Evolutionary conservation across 1,140 invertebrate genomes (phyloP), one percentile per base, ranked within the genome.

Genomic region (Drosophila grimshawi): DNA sequence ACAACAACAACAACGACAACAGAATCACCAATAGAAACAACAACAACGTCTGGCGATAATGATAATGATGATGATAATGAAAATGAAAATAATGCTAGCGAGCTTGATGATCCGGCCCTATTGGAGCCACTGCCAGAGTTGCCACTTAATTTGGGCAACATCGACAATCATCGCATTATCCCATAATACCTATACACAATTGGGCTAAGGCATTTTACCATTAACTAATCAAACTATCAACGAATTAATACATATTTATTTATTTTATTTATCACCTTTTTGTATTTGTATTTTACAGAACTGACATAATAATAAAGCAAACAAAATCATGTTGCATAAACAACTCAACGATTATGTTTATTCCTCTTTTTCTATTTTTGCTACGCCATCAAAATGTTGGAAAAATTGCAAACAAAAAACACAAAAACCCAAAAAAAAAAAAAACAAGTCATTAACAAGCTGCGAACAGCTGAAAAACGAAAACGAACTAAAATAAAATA

Each of bases 91-190:
- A 30, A 70, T 10, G 61, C 53, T 1, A 48, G 65, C 2, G 37
- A 48, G 1, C 43, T 66, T 5, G 74, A 81, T 10, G 72, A 62
- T 8, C 49, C 69, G 0, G 49, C 39, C 2, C 51, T 79, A 4
- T 10, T 80, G 35, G 83, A 88, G 35, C 83, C 83, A 3, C 10
- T 78, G 49, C 64, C 77, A n/a, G 72, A 33, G 5, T 10, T 88
- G 33, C 69, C 83, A 7, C 52, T 83, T 0, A 10, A 74, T 0
- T 59, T 88, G n/a, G 83, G 85, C 39, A 83, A 88, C 32, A 78
- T 88, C 29, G n/a, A 68, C 3, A 81, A 81, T 41, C 11, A 79
- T 8, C 72, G 73, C 35, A 81, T 81, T 3, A 49, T 46, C 5
- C 30, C 48, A 30, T 80, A 71, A 29, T 1, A 30, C 6, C 5